Conservation (phyloP, 2,797 vertebrate genomes). For the Nothura maculosa region DNA sequence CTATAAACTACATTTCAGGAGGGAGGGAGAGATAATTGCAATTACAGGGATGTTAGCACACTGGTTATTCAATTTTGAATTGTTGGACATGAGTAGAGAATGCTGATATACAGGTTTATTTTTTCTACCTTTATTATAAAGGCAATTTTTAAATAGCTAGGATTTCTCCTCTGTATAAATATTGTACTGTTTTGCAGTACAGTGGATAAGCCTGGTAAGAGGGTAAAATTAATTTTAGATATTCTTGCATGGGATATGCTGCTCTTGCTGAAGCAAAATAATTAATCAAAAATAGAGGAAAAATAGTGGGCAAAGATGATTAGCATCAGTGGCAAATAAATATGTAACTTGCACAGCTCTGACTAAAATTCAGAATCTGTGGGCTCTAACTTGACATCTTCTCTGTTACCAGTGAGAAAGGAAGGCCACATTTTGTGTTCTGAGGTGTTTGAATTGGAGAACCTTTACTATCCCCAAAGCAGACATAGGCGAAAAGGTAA, state of each 20-base stretch:
- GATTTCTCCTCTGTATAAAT: neutral
- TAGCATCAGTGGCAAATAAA: neutral
- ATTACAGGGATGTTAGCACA: constrained; percentile 1
- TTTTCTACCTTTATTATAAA: neutral
- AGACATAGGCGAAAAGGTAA: neutral
- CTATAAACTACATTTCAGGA: neutral
- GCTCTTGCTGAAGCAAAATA: neutral
- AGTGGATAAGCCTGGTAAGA: neutral
- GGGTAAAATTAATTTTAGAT: neutral
- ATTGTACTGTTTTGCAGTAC: neutral
- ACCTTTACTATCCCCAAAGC: neutral
- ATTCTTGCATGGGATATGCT: neutral
- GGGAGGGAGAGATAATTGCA: neutral
- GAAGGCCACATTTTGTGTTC: neutral
- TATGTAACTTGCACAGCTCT: neutral
- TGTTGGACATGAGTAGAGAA: neutral
- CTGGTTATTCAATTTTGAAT: neutral
- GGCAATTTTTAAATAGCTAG: neutral
- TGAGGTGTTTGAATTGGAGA: neutral
- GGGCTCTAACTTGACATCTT: neutral
- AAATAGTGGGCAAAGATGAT: neutral
- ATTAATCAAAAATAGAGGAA: neutral
- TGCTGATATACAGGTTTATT: neutral
- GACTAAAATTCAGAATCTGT: neutral
- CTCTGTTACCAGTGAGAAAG: neutral